These are phyloP conservation scores for Lagria hirta DNA, from an alignment of 2,888 invertebrate species.

Conservation along the genomic window DNA sequence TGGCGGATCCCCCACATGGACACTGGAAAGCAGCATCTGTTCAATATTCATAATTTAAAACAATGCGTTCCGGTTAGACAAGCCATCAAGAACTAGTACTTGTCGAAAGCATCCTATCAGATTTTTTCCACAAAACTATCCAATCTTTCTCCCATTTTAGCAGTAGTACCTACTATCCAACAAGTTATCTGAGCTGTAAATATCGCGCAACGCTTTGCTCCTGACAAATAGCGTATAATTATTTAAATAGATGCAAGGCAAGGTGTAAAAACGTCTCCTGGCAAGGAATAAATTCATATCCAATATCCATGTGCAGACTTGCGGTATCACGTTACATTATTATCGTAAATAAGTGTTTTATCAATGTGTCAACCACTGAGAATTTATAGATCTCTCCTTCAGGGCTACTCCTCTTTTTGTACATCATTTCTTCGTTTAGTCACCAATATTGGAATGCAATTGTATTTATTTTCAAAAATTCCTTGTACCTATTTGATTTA, in stretches of 20 bases:
- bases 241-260: slow-evolving; percentile 29
- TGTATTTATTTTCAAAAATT: too few species aligned
- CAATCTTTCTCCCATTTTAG: too few species aligned
- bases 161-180: slow-evolving; percentile 9
- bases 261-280: slow-evolving; percentile 28
- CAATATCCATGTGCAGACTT: slow-evolving; percentile 23
- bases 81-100: too few species aligned
- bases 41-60: slow-evolving; percentile 26
- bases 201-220: too few species aligned
- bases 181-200: too few species aligned
- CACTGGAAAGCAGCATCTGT: slow-evolving; percentile 18
- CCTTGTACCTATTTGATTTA: too few species aligned
- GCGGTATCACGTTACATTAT: slow-evolving; percentile 25
- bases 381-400: slow-evolving; percentile 18
- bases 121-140: too few species aligned
- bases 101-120: too few species aligned
- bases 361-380: slow-evolving; percentile 14
- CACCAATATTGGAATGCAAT: too few species aligned
- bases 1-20: slow-evolving; percentile 26
- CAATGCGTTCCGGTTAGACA: slow-evolving; percentile 16
- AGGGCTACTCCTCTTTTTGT: slow-evolving; percentile 1
- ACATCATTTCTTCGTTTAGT: too few species aligned
- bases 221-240: slow-evolving; percentile 28
- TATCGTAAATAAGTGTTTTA: slow-evolving; percentile 24
- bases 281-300: slow-evolving; percentile 27